These are phyloP conservation scores for Erebia aethiops DNA, from an alignment of 2,888 invertebrate genomes.

Conservation along the genomic window DNA sequence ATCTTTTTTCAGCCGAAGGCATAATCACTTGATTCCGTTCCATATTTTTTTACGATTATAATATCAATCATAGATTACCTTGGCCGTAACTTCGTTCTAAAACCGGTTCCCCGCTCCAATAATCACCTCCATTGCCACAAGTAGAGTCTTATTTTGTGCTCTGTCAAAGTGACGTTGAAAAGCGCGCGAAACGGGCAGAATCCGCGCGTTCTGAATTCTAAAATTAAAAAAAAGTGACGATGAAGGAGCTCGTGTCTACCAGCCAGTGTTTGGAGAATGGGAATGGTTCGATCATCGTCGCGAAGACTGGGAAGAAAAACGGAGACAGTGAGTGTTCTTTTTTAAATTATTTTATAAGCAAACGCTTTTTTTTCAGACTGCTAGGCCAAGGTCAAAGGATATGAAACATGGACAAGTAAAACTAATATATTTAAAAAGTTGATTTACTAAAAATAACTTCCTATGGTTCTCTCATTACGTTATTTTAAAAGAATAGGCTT, in stretches of 20 bases:
- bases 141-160: conserved; percentile 43
- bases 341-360: conserved; percentile 16
- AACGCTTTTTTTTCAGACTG: background rate
- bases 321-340: conserved; percentile 60
- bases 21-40: conserved; percentile 22
- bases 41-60: conserved; percentile 28
- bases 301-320: conserved; percentile 66
- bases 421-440: no score
- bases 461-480: no score
- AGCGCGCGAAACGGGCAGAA: conserved; percentile 61
- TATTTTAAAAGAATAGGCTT: no score
- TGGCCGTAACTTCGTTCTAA: conserved; percentile 54
- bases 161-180: conserved; percentile 75
- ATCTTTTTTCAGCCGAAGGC: conserved; percentile 16
- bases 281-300: conserved; percentile 59
- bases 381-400: background rate
- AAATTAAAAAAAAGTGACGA: conserved; percentile 46
- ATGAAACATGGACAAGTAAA: background rate
- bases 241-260: conserved; percentile 73
- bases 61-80: conserved; percentile 58
- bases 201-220: conserved; percentile 37
- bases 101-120: conserved; percentile 57
- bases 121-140: conserved; percentile 58
- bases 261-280: conserved; percentile 61
- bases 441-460: no score